Percentiles rank a stretch among this genome's conserved stretches.
These are phyloP conservation scores for Drosophila suzukii DNA, from an alignment of 1,140 invertebrate species.

Conservation along the genomic window DNA sequence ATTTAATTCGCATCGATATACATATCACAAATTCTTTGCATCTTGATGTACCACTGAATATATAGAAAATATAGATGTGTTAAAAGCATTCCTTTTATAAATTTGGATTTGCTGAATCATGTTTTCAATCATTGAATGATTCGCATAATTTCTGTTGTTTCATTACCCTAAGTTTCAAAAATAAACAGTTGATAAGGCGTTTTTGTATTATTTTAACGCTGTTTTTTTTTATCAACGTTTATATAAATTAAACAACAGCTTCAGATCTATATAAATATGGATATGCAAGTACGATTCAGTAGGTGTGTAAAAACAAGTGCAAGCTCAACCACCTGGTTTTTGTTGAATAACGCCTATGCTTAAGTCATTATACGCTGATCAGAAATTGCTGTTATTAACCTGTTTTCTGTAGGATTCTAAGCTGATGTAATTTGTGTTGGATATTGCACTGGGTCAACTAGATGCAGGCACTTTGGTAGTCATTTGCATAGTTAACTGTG, in stretches of 20 bases:
- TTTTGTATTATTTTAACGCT: not conserved
- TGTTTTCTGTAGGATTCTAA: conserved; percentile 43
- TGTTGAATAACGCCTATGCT: conserved; percentile 26
- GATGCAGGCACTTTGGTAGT: conserved; percentile 33
- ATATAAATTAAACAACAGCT: conserved; percentile 19
- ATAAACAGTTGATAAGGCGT: not conserved
- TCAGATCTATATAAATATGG: conserved; percentile 17
- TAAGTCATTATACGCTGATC: conserved; percentile 13
- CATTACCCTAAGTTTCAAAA: not conserved
- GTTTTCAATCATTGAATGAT: not conserved
- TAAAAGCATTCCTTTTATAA: not conserved
- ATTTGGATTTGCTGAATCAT: not conserved
- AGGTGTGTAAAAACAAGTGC: conserved; percentile 5
- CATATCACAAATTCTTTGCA: not conserved
- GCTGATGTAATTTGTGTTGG: conserved; percentile 68
- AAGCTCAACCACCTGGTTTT: conserved; percentile 22
- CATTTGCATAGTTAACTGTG: conserved; percentile 30
- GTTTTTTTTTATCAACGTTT: not conserved
- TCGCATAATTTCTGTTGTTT: not conserved
- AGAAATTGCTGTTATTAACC: conserved; percentile 51
- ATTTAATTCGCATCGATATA: not conserved
- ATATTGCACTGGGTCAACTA: conserved; percentile 75
- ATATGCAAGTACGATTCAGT: conserved; percentile 6
- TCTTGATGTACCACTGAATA: not conserved
- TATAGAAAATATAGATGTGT: not conserved